Evolutionary conservation across 1,140 invertebrate genomes (phyloP).

Genomic region (Dreissena rostriformis): DNA sequence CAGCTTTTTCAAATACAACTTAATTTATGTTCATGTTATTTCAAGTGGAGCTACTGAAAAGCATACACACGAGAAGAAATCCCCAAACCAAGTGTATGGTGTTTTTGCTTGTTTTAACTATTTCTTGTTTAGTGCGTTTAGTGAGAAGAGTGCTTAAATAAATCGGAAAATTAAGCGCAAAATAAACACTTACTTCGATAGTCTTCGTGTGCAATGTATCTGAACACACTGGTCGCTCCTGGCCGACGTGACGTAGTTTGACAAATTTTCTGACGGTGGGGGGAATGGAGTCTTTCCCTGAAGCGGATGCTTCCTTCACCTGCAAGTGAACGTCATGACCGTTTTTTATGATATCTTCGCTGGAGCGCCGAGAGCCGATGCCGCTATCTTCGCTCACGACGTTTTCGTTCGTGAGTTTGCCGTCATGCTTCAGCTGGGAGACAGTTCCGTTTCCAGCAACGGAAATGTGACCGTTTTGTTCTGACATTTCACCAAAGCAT

Average conservation of each 20-base stretch:
- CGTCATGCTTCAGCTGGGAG: neutral
- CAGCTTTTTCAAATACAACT: neutral
- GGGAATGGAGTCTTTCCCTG: constrained; percentile 21
- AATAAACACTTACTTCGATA: constrained; percentile 67
- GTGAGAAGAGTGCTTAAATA: neutral
- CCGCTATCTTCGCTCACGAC: neutral
- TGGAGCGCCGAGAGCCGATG: constrained; percentile 4
- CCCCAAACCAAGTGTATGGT: neutral
- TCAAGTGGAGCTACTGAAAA: neutral
- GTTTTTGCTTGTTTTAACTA: neutral
- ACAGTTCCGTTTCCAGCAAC: neutral
- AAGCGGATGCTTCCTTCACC: constrained; percentile 51
- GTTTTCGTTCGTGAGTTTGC: neutral
- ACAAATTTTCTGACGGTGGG: constrained; percentile 65
- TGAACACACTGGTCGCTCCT: constrained; percentile 65
- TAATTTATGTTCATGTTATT: neutral
- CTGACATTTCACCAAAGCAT: neutral
- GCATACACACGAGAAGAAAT: neutral
- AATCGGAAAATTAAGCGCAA: neutral
- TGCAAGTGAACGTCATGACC: constrained; percentile 28
- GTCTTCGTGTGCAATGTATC: constrained; percentile 73
- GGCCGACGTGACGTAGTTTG: constrained; percentile 70
- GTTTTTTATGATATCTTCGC: constrained; percentile 30
- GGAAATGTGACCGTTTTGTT: neutral
- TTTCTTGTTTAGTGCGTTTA: neutral